phyloP scores from a whole-genome alignment of 1,140 invertebrate genomes.

The Eupeodes corollae region DNA sequence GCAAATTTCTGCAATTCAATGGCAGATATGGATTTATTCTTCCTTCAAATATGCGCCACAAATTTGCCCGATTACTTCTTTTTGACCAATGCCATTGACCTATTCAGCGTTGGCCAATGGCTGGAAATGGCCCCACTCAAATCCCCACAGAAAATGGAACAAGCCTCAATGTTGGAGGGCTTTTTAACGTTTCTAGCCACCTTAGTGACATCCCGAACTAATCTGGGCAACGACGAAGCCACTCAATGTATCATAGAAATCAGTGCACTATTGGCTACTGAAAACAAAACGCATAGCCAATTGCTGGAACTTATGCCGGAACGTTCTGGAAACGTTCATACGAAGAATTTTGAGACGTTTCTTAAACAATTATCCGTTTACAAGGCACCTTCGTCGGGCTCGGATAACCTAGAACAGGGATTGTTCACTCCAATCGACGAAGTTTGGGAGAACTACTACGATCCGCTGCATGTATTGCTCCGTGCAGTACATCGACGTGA shows the following conservation, averaged over 20 bases:
- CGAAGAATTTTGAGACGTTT: conserved; percentile 78
- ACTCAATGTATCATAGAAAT: conserved; percentile 80
- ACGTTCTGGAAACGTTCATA: conserved; percentile 79
- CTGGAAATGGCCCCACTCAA: conserved; percentile 63
- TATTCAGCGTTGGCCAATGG: conserved; percentile 77
- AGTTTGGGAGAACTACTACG: conserved; percentile 87
- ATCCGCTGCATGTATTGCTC: conserved; percentile 84
- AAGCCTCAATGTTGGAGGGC: conserved; percentile 86
- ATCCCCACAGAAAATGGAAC: conserved; percentile 57
- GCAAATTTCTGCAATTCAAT: conserved; percentile 98
- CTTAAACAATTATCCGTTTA: conserved; percentile 51
- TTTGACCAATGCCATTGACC: conserved; percentile 75
- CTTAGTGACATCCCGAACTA: conserved; percentile 79
- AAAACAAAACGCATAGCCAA: conserved; percentile 91
- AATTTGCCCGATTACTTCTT: conserved; percentile 77
- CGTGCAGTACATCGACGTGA: conserved; percentile 84
- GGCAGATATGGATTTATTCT: conserved; percentile 92
- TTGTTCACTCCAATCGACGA: conserved; percentile 80
- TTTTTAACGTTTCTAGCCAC: conserved; percentile 83
- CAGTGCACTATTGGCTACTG: conserved; percentile 81
- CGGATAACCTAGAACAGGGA: conserved; percentile 79
- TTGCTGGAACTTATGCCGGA: conserved; percentile 92
- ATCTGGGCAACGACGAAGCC: conserved; percentile 64
- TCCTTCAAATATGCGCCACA: conserved; percentile 84
- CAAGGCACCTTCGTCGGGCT: conserved; percentile 43